Percentiles rank a stretch among this genome's conserved stretches.
phyloP scores from a whole-genome alignment of 2,888 invertebrate genomes.

The Eilema depressum region DNA sequence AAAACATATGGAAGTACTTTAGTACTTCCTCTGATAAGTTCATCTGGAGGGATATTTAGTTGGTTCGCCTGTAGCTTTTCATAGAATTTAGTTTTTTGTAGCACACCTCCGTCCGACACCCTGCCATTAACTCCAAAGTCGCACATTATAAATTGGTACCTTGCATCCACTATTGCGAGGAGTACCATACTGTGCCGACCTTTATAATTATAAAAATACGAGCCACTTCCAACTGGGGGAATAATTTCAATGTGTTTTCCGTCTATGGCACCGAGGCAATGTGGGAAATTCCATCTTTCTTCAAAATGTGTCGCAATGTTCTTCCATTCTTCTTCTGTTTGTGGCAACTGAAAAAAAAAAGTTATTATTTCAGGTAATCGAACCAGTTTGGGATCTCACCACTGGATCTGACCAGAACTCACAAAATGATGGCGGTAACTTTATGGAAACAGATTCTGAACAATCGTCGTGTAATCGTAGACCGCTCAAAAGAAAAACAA shows the following conservation, averaged over 20 bases:
- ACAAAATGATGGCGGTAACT: neutral
- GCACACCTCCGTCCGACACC: slow-evolving; percentile 48
- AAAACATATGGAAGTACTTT: neutral
- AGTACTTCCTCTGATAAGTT: neutral
- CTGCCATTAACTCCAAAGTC: slow-evolving; percentile 51
- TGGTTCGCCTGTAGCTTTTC: neutral
- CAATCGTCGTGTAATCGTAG: neutral
- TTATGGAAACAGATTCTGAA: neutral
- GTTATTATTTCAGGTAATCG: too few species aligned
- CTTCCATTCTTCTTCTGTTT: neutral
- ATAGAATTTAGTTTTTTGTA: neutral
- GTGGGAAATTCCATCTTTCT: slow-evolving; percentile 4
- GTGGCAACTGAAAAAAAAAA: neutral
- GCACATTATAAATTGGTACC: slow-evolving; percentile 52
- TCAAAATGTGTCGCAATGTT: neutral
- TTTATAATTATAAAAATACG: slow-evolving; percentile 52
- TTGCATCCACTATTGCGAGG: slow-evolving; percentile 43
- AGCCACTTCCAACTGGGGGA: slow-evolving; percentile 35
- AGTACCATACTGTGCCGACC: slow-evolving; percentile 28
- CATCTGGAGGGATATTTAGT: neutral
- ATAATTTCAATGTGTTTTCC: neutral
- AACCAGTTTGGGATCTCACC: too few species aligned
- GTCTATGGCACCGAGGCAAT: neutral
- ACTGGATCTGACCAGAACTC: too few species aligned
- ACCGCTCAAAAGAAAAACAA: neutral